A percentile compares a stretch with the other conserved stretches of the same genome.
These are phyloP conservation scores for Craseonycteris thonglongyai DNA, from an alignment of 2,113 vertebrate genomes.

Conservation along the genomic window DNA sequence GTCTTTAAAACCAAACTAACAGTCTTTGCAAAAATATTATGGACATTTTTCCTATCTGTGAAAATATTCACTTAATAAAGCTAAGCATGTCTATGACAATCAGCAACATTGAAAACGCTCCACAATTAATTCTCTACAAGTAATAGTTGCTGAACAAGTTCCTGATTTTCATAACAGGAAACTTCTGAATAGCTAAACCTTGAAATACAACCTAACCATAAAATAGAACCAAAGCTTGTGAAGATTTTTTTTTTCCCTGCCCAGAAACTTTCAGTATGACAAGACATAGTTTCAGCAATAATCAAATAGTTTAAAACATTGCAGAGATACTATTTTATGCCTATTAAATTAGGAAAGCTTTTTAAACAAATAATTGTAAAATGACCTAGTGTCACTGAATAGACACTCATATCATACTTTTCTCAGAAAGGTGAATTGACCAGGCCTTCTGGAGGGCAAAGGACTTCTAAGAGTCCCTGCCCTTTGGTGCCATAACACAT, in stretches of 20 bases:
- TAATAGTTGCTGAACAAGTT: not conserved
- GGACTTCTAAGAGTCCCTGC: not conserved
- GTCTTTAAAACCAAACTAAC: slow-evolving; percentile 18
- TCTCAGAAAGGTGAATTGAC: not conserved
- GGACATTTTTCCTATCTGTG: not conserved
- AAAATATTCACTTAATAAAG: not conserved
- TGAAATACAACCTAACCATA: not conserved
- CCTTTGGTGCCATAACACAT: not conserved
- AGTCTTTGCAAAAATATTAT: slow-evolving; percentile 5
- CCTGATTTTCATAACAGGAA: not conserved
- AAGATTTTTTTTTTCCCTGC: not conserved
- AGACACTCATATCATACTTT: not conserved
- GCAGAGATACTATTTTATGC: not conserved
- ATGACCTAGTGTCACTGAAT: not conserved
- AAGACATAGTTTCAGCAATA: not conserved
- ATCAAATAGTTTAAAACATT: not conserved
- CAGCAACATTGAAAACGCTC: not conserved
- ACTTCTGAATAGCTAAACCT: slow-evolving; percentile 1
- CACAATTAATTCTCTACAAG: not conserved
- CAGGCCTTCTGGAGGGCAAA: not conserved
- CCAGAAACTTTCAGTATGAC: not conserved
- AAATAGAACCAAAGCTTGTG: not conserved
- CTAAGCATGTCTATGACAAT: not conserved
- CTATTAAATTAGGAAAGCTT: not conserved
- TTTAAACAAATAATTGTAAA: not conserved